Evolutionary conservation across 2,888 invertebrate genomes (phyloP).

Genomic region (Drosophila cyrtoloma): DNA sequence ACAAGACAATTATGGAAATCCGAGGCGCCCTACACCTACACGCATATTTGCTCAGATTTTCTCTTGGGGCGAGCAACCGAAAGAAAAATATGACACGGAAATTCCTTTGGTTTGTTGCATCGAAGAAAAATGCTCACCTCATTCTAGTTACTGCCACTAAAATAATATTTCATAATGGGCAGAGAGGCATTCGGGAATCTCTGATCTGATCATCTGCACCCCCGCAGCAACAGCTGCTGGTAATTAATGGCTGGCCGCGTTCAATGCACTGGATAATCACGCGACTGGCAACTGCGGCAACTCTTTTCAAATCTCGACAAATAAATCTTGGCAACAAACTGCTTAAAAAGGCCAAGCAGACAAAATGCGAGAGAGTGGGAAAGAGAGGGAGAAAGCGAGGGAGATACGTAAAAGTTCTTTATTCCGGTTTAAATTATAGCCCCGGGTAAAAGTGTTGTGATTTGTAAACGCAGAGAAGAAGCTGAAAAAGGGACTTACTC

Average conservation of each 20-base stretch:
- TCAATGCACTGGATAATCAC: constrained; percentile 81
- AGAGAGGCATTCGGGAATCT: constrained; percentile 53
- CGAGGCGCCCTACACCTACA: constrained; percentile 61
- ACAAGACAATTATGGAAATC: constrained; percentile 61
- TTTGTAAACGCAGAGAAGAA: constrained; percentile 40
- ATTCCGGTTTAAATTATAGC: constrained; percentile 65
- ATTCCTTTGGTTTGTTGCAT: constrained; percentile 40
- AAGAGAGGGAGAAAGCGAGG: neutral
- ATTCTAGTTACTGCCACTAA: constrained; percentile 21
- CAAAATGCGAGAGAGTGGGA: neutral
- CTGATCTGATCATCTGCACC: neutral
- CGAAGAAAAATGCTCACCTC: constrained; percentile 51
- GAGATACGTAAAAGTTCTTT: constrained; percentile 46
- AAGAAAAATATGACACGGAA: constrained; percentile 55
- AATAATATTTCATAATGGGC: constrained; percentile 74
- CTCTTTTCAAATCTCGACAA: constrained; percentile 76
- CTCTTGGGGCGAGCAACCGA: neutral
- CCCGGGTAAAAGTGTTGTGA: constrained; percentile 58
- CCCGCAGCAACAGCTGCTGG: constrained; percentile 70
- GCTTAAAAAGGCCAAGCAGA: constrained; percentile 35
- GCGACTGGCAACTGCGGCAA: constrained; percentile 62
- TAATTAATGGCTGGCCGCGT: constrained; percentile 79
- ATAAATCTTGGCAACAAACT: constrained; percentile 68
- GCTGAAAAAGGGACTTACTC: constrained; percentile 21
- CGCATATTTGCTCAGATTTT: constrained; percentile 13